Evolutionary conservation across 2,888 invertebrate species (phyloP).

Genomic region (Palloptera scutellata): DNA sequence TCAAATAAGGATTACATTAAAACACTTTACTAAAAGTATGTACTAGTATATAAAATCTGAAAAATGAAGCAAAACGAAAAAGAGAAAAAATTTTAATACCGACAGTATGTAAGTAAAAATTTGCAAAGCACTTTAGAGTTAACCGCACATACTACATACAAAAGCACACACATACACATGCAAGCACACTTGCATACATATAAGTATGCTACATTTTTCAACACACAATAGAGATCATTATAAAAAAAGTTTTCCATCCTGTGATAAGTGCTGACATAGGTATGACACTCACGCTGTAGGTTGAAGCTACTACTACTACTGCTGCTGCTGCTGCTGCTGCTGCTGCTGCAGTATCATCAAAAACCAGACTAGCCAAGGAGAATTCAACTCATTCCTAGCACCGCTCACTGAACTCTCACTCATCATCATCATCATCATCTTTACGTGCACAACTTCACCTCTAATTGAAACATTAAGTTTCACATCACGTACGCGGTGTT

Average conservation of each 20-base stretch:
- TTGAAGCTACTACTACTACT: background rate
- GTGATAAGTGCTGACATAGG: conserved; percentile 47
- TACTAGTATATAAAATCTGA: conserved; percentile 38
- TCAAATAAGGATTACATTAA: conserved; percentile 44
- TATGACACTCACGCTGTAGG: conserved; percentile 33
- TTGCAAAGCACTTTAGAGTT: conserved; percentile 48
- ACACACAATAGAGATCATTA: conserved; percentile 34
- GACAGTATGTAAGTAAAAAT: conserved; percentile 56
- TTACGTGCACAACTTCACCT: conserved; percentile 56
- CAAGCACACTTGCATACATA: conserved; percentile 28
- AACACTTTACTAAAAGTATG: conserved; percentile 37
- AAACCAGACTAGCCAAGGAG: background rate
- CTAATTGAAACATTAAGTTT: conserved; percentile 63
- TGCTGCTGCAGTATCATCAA: too few species aligned
- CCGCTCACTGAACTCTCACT: conserved; percentile 22
- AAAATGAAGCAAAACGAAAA: conserved; percentile 41
- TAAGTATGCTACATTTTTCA: conserved; percentile 5
- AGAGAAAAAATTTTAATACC: too few species aligned
- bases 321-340: too few species aligned
- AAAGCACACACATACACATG: conserved; percentile 23
- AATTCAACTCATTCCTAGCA: conserved; percentile 18
- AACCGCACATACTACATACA: conserved; percentile 40
- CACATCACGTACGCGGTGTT: conserved; percentile 62
- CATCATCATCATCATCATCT: conserved; percentile 21
- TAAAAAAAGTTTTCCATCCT: conserved; percentile 38